These are phyloP conservation scores for Malurus cyaneus DNA, from an alignment of 2,113 vertebrate species.

Conservation along the genomic window DNA sequence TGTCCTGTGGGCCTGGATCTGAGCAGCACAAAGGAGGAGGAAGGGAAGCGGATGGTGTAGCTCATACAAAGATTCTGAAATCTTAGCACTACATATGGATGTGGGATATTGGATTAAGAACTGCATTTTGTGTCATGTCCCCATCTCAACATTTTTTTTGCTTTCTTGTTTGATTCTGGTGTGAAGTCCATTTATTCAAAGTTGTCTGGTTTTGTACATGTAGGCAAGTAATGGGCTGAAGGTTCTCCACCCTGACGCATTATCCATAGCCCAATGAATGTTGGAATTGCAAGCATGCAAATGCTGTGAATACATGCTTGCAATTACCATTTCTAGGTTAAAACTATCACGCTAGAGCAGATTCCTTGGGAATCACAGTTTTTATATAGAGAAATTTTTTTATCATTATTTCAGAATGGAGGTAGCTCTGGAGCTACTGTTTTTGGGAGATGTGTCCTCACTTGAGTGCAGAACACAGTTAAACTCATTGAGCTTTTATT, in stretches of 20 bases:
- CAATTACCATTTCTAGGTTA: neutral
- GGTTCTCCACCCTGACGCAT: neutral
- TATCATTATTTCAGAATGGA: neutral
- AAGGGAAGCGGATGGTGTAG: fast-evolving
- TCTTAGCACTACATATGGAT: neutral
- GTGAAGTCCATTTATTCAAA: neutral
- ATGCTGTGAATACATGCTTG: neutral
- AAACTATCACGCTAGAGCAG: neutral
- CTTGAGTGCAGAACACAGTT: neutral
- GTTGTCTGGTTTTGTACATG: neutral
- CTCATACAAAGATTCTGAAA: neutral
- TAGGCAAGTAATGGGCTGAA: fast-evolving
- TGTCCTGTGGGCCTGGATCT: neutral
- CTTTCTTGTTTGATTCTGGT: neutral
- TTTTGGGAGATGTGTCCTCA: neutral
- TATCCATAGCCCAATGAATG: neutral
- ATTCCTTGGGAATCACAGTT: neutral
- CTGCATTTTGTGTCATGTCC: neutral
- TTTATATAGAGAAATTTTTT: neutral
- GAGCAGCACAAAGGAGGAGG: neutral
- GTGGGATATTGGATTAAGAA: neutral
- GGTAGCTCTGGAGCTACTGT: neutral
- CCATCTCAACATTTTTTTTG: neutral
- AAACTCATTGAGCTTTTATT: neutral
- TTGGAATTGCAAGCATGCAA: neutral